Conservation (phyloP, 2,113 vertebrate species). For the Lucifuga dentata region DNA sequence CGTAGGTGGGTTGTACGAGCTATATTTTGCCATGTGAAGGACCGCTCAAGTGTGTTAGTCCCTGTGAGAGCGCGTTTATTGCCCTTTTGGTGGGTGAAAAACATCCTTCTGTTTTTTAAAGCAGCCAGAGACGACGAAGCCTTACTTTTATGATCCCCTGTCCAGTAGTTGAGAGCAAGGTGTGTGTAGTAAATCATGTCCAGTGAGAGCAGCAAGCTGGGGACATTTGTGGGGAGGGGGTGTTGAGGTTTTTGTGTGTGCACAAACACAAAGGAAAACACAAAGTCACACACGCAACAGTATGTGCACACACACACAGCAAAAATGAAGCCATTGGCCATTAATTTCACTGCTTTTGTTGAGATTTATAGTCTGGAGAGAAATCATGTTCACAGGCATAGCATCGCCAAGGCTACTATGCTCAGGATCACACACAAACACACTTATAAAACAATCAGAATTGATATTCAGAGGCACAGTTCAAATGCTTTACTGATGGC, state of each 20-base stretch:
- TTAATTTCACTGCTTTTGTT: conserved; percentile 66
- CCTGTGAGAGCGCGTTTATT: conserved; percentile 57
- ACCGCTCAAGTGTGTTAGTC: conserved; percentile 53
- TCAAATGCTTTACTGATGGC: background rate
- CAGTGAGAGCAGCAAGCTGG: conserved; percentile 35
- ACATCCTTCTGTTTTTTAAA: conserved; percentile 62
- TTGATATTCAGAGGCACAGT: conserved; percentile 3
- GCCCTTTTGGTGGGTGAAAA: conserved; percentile 67
- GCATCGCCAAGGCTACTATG: conserved; percentile 46
- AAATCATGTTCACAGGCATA: conserved; percentile 50
- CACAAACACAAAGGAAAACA: conserved; percentile 29
- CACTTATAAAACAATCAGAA: background rate
- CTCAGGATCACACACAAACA: conserved; percentile 11
- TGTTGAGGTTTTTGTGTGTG: conserved; percentile 10
- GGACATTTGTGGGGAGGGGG: conserved; percentile 29
- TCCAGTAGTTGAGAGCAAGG: conserved; percentile 36
- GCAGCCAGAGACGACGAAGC: conserved; percentile 43
- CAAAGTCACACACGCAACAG: background rate
- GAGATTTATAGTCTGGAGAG: conserved; percentile 55
- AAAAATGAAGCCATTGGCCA: conserved; percentile 49
- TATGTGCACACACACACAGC: background rate
- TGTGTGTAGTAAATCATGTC: conserved; percentile 35
- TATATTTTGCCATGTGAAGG: conserved; percentile 8
- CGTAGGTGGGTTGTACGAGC: conserved; percentile 35
- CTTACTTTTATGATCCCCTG: conserved; percentile 61